A percentile compares a stretch with the other conserved stretches of the same genome.
Conservation (phyloP, 2,888 invertebrate genomes). For the Clostera curtula region DNA sequence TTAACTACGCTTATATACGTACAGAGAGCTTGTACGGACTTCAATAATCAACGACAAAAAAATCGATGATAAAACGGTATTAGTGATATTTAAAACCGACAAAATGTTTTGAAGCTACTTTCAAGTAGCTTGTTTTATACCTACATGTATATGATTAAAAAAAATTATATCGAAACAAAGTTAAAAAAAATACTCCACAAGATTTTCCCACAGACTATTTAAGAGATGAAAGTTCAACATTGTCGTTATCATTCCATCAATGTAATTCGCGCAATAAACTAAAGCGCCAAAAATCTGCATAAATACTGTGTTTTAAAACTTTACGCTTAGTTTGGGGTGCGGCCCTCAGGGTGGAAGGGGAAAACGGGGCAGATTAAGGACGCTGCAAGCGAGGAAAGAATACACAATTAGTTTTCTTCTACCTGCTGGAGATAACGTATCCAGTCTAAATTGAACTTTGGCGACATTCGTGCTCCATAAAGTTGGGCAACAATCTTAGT, state of each 20-base stretch:
- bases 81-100: too few species aligned
- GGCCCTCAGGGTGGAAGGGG: constrained; percentile 39
- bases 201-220: constrained; percentile 25
- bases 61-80: too few species aligned
- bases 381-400: constrained; percentile 70
- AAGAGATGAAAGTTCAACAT: constrained; percentile 21
- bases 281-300: constrained; percentile 50
- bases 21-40: too few species aligned
- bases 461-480: constrained; percentile 26
- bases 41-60: too few species aligned
- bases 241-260: constrained; percentile 37
- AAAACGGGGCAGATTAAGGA: constrained; percentile 67
- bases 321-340: constrained; percentile 67
- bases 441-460: constrained; percentile 45
- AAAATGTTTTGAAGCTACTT: too few species aligned
- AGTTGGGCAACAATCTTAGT: constrained; percentile 22
- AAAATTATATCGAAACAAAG: too few species aligned
- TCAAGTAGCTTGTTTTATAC: too few species aligned
- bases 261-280: constrained; percentile 43
- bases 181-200: neutral
- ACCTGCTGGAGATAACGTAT: constrained; percentile 67
- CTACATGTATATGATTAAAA: too few species aligned
- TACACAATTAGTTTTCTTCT: constrained; percentile 72
- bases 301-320: constrained; percentile 60
- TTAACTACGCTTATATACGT: too few species aligned